Evolutionary conservation across 1,140 invertebrate genomes (phyloP), one percentile per base, ranked within the genome.

Genomic region (Heliothis virescens): DNA sequence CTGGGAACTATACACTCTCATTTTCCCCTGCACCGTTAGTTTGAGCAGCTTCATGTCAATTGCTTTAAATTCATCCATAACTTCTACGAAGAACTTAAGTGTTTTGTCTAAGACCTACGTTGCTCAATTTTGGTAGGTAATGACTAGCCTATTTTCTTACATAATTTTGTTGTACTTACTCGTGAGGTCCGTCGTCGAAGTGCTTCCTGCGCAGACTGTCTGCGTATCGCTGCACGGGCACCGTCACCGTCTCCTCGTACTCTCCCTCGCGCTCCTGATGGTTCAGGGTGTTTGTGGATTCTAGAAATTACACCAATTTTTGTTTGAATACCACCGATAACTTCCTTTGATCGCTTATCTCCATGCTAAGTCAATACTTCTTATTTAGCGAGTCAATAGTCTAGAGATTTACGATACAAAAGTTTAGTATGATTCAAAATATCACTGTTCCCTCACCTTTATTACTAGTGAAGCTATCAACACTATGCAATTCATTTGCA

Each of bases 241-340:
- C 88, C 21, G 95, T 94, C 72, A 96, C 95, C 75, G 96, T 96
- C 83, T 96, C 96, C 63, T 96, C 96, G 84, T 96, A 96, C 84
- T 96, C 96, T 75, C 95, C 95, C 85, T 96, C 96, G 73, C 95
- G 95, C 83, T 96, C 96, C 65, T 95, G 93, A 16, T 90, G 93
- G 77, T 93, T 95, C 7, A 94, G 50, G 9, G 93, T 94, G 67
- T 92, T 93, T 13, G 83, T 86, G 57, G 87, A 84, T 80, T 80
- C 86, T 89, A 78, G 34, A 83, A 84, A 71, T 52, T 34, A 53
- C 12, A 55, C 2, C 47, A 26, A n/a, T 15, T 41, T 29, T 41
- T 57, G 34, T 34, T 34, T 34, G 12, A 71, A 26, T 12, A 11
- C 3, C 15, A n/a, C n/a, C n/a, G n/a, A 2, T 26, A 26, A 26